These are phyloP conservation scores for Oikopleura albicans DNA, from an alignment of 23 tunicate genomes.

Conservation along the genomic window DNA sequence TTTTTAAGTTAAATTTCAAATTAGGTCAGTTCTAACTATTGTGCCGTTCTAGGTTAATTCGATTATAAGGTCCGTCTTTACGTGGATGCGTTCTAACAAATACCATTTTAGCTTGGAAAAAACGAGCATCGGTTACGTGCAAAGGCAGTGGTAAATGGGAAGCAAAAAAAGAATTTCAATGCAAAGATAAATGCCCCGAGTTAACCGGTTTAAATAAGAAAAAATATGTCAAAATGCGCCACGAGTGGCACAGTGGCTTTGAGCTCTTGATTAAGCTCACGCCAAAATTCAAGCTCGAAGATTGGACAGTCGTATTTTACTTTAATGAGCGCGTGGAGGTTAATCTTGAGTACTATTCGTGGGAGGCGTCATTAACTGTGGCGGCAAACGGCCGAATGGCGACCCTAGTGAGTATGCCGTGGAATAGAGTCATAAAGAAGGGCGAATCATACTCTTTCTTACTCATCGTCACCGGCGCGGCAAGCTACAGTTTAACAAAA, in stretches of 20 bases:
- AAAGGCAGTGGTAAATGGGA: background rate
- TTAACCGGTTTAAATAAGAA: background rate
- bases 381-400: background rate
- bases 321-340: background rate
- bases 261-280: background rate
- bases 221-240: background rate
- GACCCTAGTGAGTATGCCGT: background rate
- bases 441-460: background rate
- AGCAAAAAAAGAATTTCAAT: background rate
- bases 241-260: background rate
- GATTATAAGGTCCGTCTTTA: too few species aligned
- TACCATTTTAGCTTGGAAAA: background rate
- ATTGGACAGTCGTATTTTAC: slow-evolving; percentile 4
- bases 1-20: too few species aligned
- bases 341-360: background rate
- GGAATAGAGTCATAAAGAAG: background rate
- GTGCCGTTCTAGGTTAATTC: too few species aligned
- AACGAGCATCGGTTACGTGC: background rate
- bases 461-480: background rate
- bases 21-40: too few species aligned
- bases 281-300: background rate
- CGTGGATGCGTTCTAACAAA: too few species aligned
- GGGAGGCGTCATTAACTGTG: background rate
- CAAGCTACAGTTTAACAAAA: background rate
- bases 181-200: background rate